These are phyloP conservation scores for Drosophila phalerata DNA, from an alignment of 2,888 invertebrate species.

Conservation along the genomic window DNA sequence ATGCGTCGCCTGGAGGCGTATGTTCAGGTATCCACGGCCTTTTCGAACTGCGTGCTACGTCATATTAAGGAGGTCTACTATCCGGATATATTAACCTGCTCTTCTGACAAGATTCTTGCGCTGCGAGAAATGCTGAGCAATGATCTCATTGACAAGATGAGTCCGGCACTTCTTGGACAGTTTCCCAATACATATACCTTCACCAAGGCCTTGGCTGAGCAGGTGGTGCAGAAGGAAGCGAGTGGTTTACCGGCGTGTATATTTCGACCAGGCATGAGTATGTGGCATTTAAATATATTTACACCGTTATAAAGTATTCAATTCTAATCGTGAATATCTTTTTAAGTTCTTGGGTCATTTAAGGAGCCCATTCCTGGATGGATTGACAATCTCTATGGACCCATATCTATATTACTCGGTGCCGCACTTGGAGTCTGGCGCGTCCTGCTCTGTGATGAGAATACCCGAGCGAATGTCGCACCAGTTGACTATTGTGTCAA, in stretches of 20 bases:
- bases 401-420: constrained; percentile 85
- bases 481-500: constrained; percentile 86
- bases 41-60: constrained; percentile 87
- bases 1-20: constrained; percentile 86
- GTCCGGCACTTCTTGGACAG: constrained; percentile 64
- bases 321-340: too few relatives aligned
- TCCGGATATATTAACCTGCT: constrained; percentile 70
- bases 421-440: constrained; percentile 88
- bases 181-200: constrained; percentile 90
- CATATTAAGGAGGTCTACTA: constrained; percentile 85
- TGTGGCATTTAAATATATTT: background rate
- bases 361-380: constrained; percentile 88
- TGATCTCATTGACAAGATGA: constrained; percentile 81
- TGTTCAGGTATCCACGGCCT: constrained; percentile 90
- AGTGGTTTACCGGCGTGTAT: constrained; percentile 45
- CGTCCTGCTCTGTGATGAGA: constrained; percentile 75
- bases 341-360: constrained; percentile 81
- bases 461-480: constrained; percentile 83
- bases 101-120: constrained; percentile 81
- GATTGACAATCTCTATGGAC: constrained; percentile 90
- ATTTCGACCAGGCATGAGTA: constrained; percentile 25
- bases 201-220: constrained; percentile 90
- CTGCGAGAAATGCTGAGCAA: constrained; percentile 80
- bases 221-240: constrained; percentile 87
- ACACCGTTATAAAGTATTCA: background rate